Percentiles rank a stretch among this genome's conserved stretches.
Conservation (phyloP, 2,797 vertebrate genomes). For the Tarsius wallacei region DNA sequence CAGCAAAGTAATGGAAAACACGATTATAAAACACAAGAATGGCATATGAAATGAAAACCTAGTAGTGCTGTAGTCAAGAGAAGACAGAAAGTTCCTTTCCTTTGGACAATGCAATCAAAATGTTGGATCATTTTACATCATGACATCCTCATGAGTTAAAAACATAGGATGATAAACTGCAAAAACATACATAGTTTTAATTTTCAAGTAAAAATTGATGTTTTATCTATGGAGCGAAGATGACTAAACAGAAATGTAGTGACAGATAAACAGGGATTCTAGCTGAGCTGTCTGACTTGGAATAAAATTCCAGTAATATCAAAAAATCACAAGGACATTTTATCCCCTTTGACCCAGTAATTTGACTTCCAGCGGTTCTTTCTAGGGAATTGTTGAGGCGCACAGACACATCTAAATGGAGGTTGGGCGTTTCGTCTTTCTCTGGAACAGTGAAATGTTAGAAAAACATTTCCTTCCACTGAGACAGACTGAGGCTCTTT, state of each 20-base stretch:
- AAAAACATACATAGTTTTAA: neutral
- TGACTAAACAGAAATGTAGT: neutral
- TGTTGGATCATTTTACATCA: neutral
- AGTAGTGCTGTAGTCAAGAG: neutral
- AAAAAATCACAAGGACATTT: neutral
- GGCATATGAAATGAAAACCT: neutral
- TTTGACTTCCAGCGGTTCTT: conserved; percentile 23
- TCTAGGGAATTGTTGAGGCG: conserved; percentile 47
- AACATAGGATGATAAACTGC: neutral
- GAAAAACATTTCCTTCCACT: conserved; percentile 5
- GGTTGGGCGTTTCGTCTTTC: neutral
- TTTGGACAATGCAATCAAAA: neutral
- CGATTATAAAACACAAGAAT: neutral
- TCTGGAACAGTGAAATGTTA: neutral
- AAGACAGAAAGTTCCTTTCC: neutral
- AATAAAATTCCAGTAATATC: neutral
- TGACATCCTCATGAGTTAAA: neutral
- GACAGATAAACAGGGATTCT: neutral
- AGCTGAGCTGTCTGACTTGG: neutral
- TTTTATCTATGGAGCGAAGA: neutral
- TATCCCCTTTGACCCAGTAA: neutral
- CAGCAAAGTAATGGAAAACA: neutral
- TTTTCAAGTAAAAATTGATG: neutral
- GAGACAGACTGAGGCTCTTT: neutral
- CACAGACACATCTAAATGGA: neutral